Evolutionary conservation across 1,140 invertebrate species (phyloP), one percentile per base, ranked within the genome.

Genomic region (Macrostomum lignano): DNA sequence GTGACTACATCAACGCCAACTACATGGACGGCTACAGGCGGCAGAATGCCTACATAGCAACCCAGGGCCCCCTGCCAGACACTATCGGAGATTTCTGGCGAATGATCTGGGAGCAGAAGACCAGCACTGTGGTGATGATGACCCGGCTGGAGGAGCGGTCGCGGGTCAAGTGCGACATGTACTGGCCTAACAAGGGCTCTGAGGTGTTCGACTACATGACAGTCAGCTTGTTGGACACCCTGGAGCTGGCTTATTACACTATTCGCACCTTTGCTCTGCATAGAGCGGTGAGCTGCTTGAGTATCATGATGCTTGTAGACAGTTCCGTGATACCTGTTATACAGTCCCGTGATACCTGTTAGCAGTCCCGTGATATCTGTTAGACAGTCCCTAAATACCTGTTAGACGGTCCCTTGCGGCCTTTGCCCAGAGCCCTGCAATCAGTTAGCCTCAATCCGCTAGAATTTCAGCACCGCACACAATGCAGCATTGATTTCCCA

Each of bases 81-180:
- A 94, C 91, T 0, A 78, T 78, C 0, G 81, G 91, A 43, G 88
- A 98, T 51, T 84, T 98, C 46, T 98, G 91, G 91, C 65, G 88
- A 39, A 94, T 94, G 86, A 61, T 98, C 10, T 98, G 88, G 88
- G 86, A 96, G 51, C 82, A 96, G 51, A 94, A 96, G 55, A 93
- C 82, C 0, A 93, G 81, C 3, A 94, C 96, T 51, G 73, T 98
- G 23, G 88, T 94, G 7, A 96, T 94, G 84, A 60, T 96, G 24
- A 94, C 82, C 2, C 91, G 93, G 57, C 63, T 88, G 11, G 77
- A 86, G 52, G 84, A 93, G 61, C 81, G 88, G 74, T 81, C 81
- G 38, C 65, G 79, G 72, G 84, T 93, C 55, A 91, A 93, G 61
- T 93, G 86, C 51, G 76, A 84, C 36, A 33, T 38, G 21, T 55